Evolutionary conservation across 2,888 invertebrate species (phyloP), one percentile per base, ranked within the genome.

Genomic region (Tipula helvola): DNA sequence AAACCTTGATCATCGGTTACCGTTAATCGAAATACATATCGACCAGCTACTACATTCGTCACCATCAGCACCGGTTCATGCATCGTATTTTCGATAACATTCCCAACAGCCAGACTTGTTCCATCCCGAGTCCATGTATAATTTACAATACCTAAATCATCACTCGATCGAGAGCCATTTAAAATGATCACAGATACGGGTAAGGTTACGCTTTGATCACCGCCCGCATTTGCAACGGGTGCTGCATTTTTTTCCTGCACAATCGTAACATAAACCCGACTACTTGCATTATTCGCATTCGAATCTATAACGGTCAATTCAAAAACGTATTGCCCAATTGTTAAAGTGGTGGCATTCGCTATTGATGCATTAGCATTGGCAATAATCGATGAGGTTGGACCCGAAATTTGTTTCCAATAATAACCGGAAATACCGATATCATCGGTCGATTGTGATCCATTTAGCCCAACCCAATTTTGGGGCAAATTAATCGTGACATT

Each of bases 1-100:
- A 96, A 93, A 0, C 98, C 98, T 90, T 98, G 97, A 88, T 96
- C 96, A 91, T 98, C 98, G 71, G 93, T 95, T 0, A 98, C 98
- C n/a, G 95, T 96, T 87, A 98, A 92, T 89, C 95, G 96, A 90
- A 98, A 98, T 2, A 97, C 94, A 90, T 98, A 98, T 88, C 96
- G 94, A 0, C 98, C 98, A 3, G 96, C 94, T 86, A 97, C 95
- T 87, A 98, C 93, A 90, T 97, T 95, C n/a, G 96, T 95, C 44
- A 96, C 93, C 92, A 96, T 95, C 87, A 98, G 92, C 7, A 97
- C 93, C 0, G 97, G 94, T 85, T 95, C 93, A 87, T 94, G 94
- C 89, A 97, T 96, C 0, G 97, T 95, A 88, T 94, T 92, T 83
- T 95, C 94, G 88, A 97, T 94, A 87, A 98, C 94, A 87, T 94